These are phyloP conservation scores for Embiotoca jacksoni DNA, from an alignment of 2,113 vertebrate species.

Conservation along the genomic window DNA sequence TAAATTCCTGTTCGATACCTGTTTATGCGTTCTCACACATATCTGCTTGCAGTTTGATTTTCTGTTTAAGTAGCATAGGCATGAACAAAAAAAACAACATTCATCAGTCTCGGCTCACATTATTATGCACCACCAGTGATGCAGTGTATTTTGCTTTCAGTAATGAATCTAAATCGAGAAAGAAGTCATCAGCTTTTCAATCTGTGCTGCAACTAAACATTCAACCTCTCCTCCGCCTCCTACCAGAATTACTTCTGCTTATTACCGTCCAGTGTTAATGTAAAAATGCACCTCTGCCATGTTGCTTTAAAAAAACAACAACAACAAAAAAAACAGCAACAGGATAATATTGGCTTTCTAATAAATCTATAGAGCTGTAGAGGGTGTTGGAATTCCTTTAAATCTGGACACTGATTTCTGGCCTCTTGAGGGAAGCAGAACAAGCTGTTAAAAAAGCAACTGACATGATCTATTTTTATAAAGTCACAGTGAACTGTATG, in stretches of 20 bases:
- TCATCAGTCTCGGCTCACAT: not conserved
- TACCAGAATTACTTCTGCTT: not conserved
- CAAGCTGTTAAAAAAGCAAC: not conserved
- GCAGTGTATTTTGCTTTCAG: not conserved
- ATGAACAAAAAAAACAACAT: not conserved
- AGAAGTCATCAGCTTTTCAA: not conserved
- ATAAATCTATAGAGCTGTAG: not conserved
- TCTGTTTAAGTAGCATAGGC: not conserved
- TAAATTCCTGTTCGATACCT: not conserved
- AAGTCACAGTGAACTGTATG: too few relatives aligned
- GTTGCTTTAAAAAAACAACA: not conserved
- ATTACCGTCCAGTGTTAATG: not conserved
- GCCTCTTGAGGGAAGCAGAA: not conserved
- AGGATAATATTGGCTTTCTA: not conserved
- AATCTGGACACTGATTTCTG: not conserved
- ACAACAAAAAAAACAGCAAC: too few relatives aligned
- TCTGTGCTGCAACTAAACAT: not conserved
- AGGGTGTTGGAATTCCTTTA: not conserved
- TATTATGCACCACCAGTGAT: not conserved
- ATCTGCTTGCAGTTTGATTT: constrained; percentile 3
- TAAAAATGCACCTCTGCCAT: not conserved
- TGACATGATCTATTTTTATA: not conserved
- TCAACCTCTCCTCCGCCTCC: not conserved
- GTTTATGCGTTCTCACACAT: not conserved
- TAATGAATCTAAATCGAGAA: not conserved